Conservation (phyloP, 2,113 vertebrate species). For the Myrmecobius fasciatus region DNA sequence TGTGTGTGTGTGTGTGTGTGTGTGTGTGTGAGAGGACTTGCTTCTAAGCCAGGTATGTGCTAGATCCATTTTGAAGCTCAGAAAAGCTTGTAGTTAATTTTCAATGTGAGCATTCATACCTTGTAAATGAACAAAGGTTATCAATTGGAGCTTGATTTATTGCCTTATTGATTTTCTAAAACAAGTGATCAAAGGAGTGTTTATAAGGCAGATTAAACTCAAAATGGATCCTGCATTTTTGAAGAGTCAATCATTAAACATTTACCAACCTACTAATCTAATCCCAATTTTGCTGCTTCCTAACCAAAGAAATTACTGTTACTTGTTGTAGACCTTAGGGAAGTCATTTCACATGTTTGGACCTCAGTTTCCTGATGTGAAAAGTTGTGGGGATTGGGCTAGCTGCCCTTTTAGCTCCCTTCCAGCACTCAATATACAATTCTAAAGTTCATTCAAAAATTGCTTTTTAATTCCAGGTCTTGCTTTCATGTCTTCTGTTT, state of each 20-base stretch:
- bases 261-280: background rate
- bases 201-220: background rate
- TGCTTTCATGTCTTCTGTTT: constrained; percentile 44
- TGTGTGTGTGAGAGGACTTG: no score
- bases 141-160: background rate
- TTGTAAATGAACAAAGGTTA: background rate
- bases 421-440: background rate
- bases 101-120: background rate
- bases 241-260: background rate
- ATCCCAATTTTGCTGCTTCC: background rate
- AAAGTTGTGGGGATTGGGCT: background rate
- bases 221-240: background rate
- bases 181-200: background rate
- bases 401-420: background rate
- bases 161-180: background rate
- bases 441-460: constrained; percentile 12
- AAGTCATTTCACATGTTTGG: background rate
- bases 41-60: background rate
- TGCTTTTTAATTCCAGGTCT: constrained; percentile 20
- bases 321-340: background rate
- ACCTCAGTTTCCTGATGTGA: background rate
- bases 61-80: background rate
- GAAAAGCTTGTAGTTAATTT: background rate
- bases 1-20: no score
- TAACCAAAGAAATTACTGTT: background rate